Conservation (phyloP, 1,140 invertebrate species). For the Ceratosolen fusciceps region DNA sequence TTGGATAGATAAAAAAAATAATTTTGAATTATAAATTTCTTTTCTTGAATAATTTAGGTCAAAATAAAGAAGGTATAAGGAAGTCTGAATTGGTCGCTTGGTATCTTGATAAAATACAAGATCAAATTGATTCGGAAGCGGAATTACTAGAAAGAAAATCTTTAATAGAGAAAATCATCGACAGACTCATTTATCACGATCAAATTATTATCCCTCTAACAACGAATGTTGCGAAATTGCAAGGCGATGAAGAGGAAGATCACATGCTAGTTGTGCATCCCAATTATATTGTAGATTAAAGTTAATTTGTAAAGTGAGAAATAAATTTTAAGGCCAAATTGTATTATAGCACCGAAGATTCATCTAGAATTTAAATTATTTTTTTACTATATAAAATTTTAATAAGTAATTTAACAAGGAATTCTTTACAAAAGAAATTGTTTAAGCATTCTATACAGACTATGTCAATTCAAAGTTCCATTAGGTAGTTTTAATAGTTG, state of each 20-base stretch:
- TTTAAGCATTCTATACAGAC: no score
- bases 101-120: conserved; percentile 93
- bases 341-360: background rate
- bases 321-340: background rate
- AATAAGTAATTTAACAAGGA: background rate
- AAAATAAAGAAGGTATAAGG: conserved; percentile 71
- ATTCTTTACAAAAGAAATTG: no score
- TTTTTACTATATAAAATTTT: background rate
- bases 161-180: conserved; percentile 95
- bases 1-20: background rate
- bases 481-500: background rate
- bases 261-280: conserved; percentile 94
- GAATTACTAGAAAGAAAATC: conserved; percentile 91
- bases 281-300: conserved; percentile 88
- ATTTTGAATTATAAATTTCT: no score
- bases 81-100: conserved; percentile 91
- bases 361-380: background rate
- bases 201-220: conserved; percentile 93
- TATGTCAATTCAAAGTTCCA: no score
- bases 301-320: background rate
- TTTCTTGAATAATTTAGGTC: conserved; percentile 47
- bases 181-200: conserved; percentile 92
- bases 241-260: conserved; percentile 83
- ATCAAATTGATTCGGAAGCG: conserved; percentile 91
- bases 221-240: conserved; percentile 70